A percentile compares a stretch with the other conserved stretches of the same genome.
These are phyloP conservation scores for Oceanites oceanicus DNA, from an alignment of 2,113 vertebrate genomes.

Conservation along the genomic window DNA sequence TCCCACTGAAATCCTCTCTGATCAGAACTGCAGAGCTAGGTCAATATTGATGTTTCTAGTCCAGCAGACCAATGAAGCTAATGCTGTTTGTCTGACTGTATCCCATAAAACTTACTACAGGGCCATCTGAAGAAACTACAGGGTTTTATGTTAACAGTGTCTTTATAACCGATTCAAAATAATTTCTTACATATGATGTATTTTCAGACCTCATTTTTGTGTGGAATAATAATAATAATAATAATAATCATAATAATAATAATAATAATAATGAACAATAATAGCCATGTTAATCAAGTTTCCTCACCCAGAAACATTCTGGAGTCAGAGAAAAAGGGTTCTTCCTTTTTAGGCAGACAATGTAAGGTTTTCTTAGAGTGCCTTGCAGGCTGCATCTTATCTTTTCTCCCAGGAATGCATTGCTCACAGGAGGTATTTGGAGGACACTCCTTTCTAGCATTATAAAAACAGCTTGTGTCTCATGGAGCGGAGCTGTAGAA, in stretches of 20 bases:
- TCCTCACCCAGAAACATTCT: neutral
- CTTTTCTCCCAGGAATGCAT: neutral
- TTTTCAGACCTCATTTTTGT: neutral
- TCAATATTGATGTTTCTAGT: neutral
- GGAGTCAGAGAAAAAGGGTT: neutral
- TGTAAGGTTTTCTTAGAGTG: neutral
- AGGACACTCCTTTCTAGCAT: neutral
- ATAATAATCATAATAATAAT: neutral
- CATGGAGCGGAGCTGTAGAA: neutral
- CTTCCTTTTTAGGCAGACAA: neutral
- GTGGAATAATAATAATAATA: neutral
- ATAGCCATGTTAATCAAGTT: neutral
- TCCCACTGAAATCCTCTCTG: neutral
- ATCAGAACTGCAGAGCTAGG: neutral
- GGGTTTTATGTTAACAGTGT: neutral
- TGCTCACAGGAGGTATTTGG: neutral
- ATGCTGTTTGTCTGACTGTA: neutral
- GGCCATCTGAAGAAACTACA: neutral
- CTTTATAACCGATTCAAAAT: neutral
- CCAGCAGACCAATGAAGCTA: neutral
- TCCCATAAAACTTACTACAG: neutral
- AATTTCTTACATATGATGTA: neutral
- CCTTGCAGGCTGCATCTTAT: neutral
- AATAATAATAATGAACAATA: no score
- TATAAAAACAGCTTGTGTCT: neutral